phyloP scores from a whole-genome alignment of 2,797 vertebrate genomes.

The Buphagus erythrorhynchus region DNA sequence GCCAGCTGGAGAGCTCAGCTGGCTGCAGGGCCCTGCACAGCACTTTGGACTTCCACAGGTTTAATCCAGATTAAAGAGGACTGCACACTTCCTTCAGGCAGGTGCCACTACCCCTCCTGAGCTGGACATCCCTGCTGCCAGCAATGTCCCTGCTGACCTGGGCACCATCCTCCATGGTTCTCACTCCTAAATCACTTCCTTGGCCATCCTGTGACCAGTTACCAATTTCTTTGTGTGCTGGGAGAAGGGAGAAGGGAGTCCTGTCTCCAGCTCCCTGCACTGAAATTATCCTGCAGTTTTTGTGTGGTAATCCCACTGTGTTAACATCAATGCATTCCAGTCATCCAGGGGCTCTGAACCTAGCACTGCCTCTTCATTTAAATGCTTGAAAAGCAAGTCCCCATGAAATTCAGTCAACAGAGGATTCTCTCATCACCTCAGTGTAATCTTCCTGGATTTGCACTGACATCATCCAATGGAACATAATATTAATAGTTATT shows the following conservation, averaged over 20 bases:
- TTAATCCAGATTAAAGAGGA: neutral
- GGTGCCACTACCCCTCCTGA: neutral
- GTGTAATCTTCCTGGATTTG: neutral
- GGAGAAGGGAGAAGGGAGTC: neutral
- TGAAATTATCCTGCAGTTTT: neutral
- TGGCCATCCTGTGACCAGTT: neutral
- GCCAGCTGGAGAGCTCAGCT: neutral
- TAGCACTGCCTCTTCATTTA: neutral
- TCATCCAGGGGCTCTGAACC: neutral
- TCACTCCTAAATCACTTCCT: neutral
- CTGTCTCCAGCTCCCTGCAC: neutral
- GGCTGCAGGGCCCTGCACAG: neutral
- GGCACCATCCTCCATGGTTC: neutral
- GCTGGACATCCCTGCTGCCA: neutral
- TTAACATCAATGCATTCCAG: neutral
- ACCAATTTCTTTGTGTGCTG: neutral
- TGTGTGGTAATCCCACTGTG: neutral
- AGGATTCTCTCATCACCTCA: neutral
- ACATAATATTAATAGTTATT: neutral
- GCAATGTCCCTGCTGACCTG: neutral
- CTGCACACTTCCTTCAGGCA: neutral
- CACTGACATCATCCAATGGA: neutral
- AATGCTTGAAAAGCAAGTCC: neutral
- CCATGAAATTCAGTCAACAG: neutral
- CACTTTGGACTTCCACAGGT: neutral